Percentiles rank a stretch among this genome's conserved stretches.
phyloP scores from a whole-genome alignment of 2,888 invertebrate genomes.

The Hoplodrina blanda region DNA sequence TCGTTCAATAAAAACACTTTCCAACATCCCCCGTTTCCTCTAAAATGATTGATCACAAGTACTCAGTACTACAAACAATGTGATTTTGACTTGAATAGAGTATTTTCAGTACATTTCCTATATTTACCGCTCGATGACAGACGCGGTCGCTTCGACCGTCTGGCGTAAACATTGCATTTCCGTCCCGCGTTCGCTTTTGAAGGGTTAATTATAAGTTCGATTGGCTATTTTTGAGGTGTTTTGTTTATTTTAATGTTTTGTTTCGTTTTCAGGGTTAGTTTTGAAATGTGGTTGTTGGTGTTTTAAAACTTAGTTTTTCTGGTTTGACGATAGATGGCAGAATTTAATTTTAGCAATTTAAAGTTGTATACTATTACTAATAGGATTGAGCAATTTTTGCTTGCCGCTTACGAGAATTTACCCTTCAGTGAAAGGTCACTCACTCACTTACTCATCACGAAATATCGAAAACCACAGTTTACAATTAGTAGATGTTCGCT shows the following conservation, averaged over 20 bases:
- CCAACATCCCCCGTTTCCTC: conserved; percentile 34
- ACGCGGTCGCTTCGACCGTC: conserved; percentile 40
- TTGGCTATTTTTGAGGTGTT: conserved; percentile 32
- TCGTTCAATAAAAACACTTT: conserved; percentile 22
- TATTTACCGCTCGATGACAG: conserved; percentile 50
- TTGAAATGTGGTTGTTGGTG: background rate
- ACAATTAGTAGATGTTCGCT: too few relatives aligned
- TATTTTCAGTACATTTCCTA: conserved; percentile 57
- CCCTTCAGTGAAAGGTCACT: too few relatives aligned
- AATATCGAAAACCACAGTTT: too few relatives aligned
- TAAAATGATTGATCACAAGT: conserved; percentile 43
- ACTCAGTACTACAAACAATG: conserved; percentile 48
- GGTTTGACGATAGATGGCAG: too few relatives aligned
- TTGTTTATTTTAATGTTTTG: background rate
- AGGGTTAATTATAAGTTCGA: conserved; percentile 56
- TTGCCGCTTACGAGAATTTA: too few relatives aligned
- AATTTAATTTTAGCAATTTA: too few relatives aligned
- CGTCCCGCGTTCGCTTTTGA: conserved; percentile 39
- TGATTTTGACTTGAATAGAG: conserved; percentile 37
- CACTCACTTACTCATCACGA: too few relatives aligned
- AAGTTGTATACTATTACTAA: too few relatives aligned
- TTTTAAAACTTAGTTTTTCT: background rate
- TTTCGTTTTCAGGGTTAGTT: background rate
- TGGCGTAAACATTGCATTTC: conserved; percentile 55
- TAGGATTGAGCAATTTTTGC: too few relatives aligned